phyloP scores from a whole-genome alignment of 1,140 invertebrate genomes.

The Conus ventricosus region DNA sequence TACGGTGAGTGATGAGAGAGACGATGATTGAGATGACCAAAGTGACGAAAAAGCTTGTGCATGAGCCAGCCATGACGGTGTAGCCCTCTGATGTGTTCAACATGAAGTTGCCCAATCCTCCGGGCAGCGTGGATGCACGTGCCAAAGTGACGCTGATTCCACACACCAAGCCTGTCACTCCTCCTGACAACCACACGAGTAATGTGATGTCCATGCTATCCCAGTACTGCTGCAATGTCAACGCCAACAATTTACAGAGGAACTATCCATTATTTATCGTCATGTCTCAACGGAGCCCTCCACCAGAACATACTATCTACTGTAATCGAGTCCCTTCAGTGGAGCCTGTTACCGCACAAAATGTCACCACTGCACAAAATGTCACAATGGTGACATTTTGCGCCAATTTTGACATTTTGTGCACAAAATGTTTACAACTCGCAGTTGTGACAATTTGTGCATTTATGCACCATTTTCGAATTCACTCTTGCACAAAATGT shows the following conservation, averaged over 20 bases:
- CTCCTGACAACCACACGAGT: slow-evolving; percentile 48
- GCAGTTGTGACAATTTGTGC: no score
- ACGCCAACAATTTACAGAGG: not conserved
- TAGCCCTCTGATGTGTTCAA: slow-evolving; percentile 56
- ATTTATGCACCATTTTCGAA: no score
- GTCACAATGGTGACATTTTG: no score
- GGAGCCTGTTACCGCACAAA: no score
- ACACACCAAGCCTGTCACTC: slow-evolving; percentile 49
- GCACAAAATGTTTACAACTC: no score
- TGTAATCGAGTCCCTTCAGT: no score
- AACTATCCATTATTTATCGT: not conserved
- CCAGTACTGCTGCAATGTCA: not conserved
- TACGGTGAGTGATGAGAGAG: slow-evolving; percentile 53
- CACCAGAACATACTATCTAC: no score
- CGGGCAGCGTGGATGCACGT: slow-evolving; percentile 53
- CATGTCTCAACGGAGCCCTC: not conserved
- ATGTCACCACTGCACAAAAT: no score
- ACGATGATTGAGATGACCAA: slow-evolving; percentile 51
- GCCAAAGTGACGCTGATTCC: slow-evolving; percentile 48
- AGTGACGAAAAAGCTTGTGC: slow-evolving; percentile 49
- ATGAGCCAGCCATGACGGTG: slow-evolving; percentile 55
- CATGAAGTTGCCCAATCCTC: slow-evolving; percentile 53
- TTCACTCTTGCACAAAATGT: no score
- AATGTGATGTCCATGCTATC: not conserved
- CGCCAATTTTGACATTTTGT: no score